Base-by-base conservation (phyloP, 2,113 vertebrate species). In the Gopherus evgoodei region DNA sequence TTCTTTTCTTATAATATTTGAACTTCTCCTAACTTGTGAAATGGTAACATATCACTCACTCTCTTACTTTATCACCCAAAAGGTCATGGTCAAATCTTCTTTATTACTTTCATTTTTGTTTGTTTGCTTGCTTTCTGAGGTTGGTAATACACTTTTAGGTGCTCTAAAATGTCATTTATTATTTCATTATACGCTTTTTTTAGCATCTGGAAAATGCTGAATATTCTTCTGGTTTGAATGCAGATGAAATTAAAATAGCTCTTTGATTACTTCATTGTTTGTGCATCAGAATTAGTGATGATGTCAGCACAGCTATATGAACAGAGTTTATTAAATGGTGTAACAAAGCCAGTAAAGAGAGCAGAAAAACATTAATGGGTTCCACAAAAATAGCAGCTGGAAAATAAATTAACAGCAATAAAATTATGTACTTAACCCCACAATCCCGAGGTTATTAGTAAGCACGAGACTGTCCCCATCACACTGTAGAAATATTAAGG, bases 261-360 rank as follows among this genome's bases (percentile, higher is more conserved):
- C 75, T 97, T 95, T 96, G 97, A 96, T 97, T 97, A 93, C 91
- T 96, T 96, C 72, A 94, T 96, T 98, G 92, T 97, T 96, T 96
- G 76, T 97, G 79, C 89, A 95, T 96, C 90, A 89, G 83, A 93
- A 90, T 96, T 76, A 50, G 83, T 94, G 90, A 87, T 96, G 90
- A 86, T 96, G 94, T 96, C 86, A 96, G 93, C 83, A 94, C 42
- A 95, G 90, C 93, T 92, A 54, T 83, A 90, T 86, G 87, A 96
- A 94, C 80, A 84, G 56, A 85, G 44, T 97, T 97, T 96, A 94
- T 96, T 94, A 96, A 95, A 90, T 62, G 7, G 89, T 93, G 72
- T 95, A 81, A 84, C 92, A 97, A 93, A 95, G 65, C 88, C 93
- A 87, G 81, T 94, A 84, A 83, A 96, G 92, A 62, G 87, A 90